phyloP scores from a whole-genome alignment of 2,888 invertebrate species.

The Nomada ferruginata region DNA sequence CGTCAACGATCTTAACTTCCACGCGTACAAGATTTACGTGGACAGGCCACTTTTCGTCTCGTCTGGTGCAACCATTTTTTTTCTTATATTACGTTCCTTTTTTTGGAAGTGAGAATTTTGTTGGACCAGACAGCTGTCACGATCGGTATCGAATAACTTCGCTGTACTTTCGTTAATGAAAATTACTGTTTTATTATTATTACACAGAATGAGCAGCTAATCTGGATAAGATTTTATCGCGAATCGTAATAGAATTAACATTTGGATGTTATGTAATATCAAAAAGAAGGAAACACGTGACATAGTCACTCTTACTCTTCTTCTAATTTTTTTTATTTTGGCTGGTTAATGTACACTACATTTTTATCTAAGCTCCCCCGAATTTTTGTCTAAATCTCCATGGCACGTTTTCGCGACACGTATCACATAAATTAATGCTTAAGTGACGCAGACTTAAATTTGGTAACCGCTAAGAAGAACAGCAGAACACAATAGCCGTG shows the following conservation, averaged over 20 bases:
- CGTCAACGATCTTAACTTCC: constrained; percentile 35
- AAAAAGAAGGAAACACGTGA: too few species aligned
- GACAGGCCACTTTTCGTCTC: neutral
- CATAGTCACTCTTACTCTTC: too few species aligned
- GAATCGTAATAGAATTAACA: too few species aligned
- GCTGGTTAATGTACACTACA: too few species aligned
- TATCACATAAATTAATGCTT: constrained; percentile 35
- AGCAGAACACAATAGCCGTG: constrained; percentile 14
- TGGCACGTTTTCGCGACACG: constrained; percentile 11
- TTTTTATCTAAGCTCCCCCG: too few species aligned
- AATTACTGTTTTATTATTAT: too few species aligned
- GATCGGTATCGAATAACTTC: too few species aligned
- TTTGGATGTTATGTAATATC: too few species aligned
- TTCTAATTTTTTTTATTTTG: too few species aligned
- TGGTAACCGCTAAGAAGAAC: constrained; percentile 44
- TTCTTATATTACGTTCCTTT: neutral
- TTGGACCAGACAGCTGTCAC: neutral
- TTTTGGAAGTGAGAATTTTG: neutral
- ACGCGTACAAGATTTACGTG: constrained; percentile 18
- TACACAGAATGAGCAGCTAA: too few species aligned
- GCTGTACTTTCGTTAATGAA: too few species aligned
- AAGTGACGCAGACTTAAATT: constrained; percentile 30
- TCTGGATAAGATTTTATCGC: too few species aligned
- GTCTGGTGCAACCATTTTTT: neutral
- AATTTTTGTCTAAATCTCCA: neutral